Base-by-base conservation (phyloP, 2,113 vertebrate genomes). In the Scomber scombrus region DNA sequence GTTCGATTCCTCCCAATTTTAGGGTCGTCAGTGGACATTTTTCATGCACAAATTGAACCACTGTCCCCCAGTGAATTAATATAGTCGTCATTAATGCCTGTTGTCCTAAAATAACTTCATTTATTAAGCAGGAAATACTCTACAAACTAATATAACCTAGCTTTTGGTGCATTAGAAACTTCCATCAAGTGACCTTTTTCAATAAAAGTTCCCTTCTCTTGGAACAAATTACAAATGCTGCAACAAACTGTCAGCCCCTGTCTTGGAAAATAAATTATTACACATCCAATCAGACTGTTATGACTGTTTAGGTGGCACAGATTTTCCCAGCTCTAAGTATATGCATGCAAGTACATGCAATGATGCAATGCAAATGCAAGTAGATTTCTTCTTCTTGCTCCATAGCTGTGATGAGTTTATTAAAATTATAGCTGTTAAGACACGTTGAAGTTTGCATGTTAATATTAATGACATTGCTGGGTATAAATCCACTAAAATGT, bases 11-110 rank as follows among this genome's bases (percentile, higher is more conserved):
- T 57, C 47, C 1, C 16, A 63, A 65, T 70, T 76, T 61, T 58
- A 64, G 58, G 49, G 45, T 73, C 19, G 8, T 87, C 87, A 85
- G 19, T 71, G 71, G 77, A 86, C 49, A 70, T 85, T 89, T 90
- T 83, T 82, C 67, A 76, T 75, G 82, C 76, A 61, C 26, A 19
- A 80, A 80, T 81, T 81, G 78, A 89, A 91, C 80, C 23, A 49
- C 67, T 49, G 74, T 21, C 29, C 60, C 43, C 45, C 60, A 26
- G 55, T 58, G 60, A 73, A 52, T 57, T 19, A 29, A 19, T 75
- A 46, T 43, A 55, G 23, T 1, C 45, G 54, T 58, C 34, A 52
- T 72, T 82, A 70, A 75, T 26, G 2, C 13, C 47, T 18, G 21
- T 60, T 69, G 49, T 75, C 50, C 68, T 78, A 11, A 26, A 40